phyloP scores from a whole-genome alignment of 1,140 invertebrate species.

The Mylabris phalerata region DNA sequence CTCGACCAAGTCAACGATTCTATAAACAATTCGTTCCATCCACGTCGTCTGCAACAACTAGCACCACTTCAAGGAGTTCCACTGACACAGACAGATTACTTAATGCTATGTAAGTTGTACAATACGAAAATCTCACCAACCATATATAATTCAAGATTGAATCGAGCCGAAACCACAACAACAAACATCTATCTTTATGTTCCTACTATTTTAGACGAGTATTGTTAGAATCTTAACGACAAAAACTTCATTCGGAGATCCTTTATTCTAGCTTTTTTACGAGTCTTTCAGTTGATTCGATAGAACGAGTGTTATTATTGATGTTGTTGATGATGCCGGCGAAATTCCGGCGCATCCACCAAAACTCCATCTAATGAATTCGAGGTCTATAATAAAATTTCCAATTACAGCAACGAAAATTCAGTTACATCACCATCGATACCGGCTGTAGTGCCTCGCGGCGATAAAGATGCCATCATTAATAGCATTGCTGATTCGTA shows the following conservation, averaged over 20 bases:
- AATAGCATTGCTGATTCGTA: constrained; percentile 66
- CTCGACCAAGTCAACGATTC: constrained; percentile 9
- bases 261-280: background rate
- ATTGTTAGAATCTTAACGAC: too few species aligned
- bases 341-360: background rate
- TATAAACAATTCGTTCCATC: constrained; percentile 26
- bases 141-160: too few species aligned
- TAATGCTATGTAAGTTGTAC: constrained; percentile 33
- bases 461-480: constrained; percentile 64
- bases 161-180: too few species aligned
- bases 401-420: constrained; percentile 30
- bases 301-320: too few species aligned
- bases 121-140: background rate
- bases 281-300: background rate
- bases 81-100: constrained; percentile 26
- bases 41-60: constrained; percentile 26
- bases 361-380: background rate
- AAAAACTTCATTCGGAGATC: too few species aligned
- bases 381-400: background rate
- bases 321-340: too few species aligned
- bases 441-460: constrained; percentile 49
- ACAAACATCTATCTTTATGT: too few species aligned
- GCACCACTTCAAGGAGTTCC: constrained; percentile 12
- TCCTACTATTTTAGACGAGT: too few species aligned
- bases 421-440: constrained; percentile 40